Percentiles rank a stretch among this genome's conserved stretches.
These are phyloP conservation scores for Dufourea novaeangliae DNA, from an alignment of 1,140 invertebrate genomes.

Conservation along the genomic window DNA sequence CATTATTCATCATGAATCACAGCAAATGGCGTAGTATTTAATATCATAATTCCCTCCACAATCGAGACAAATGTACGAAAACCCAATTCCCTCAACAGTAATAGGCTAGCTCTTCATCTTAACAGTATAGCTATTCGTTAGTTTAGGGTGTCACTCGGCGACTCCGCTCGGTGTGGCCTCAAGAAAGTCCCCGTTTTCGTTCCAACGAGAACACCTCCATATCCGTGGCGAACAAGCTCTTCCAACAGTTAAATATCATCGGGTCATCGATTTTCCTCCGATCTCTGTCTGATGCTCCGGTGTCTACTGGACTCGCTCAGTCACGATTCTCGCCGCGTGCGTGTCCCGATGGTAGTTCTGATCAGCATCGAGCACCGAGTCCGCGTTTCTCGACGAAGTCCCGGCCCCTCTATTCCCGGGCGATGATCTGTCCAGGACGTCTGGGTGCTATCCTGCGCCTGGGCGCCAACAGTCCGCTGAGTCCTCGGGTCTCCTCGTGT, in stretches of 20 bases:
- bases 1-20: too few species aligned
- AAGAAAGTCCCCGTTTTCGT: not conserved
- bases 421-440: conserved; percentile 81
- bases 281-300: not conserved
- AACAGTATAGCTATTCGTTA: too few species aligned
- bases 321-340: not conserved
- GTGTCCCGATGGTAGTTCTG: conserved; percentile 1
- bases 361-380: not conserved
- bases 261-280: not conserved
- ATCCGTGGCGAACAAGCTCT: too few species aligned
- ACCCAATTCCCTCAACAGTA: too few species aligned
- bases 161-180: too few species aligned
- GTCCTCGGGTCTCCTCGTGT: conserved; percentile 82
- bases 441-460: conserved; percentile 83
- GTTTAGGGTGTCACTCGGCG: too few species aligned
- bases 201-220: not conserved
- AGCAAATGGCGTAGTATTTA: too few species aligned
- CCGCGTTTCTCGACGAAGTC: not conserved
- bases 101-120: too few species aligned
- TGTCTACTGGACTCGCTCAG: not conserved
- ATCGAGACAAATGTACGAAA: too few species aligned
- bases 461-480: conserved; percentile 83
- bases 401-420: conserved; percentile 40
- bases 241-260: too few species aligned
- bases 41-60: too few species aligned